A percentile compares a stretch with the other conserved stretches of the same genome.
Evolutionary conservation across 2,797 vertebrate genomes (phyloP).

Genomic region (Philypnodon macrostomus): DNA sequence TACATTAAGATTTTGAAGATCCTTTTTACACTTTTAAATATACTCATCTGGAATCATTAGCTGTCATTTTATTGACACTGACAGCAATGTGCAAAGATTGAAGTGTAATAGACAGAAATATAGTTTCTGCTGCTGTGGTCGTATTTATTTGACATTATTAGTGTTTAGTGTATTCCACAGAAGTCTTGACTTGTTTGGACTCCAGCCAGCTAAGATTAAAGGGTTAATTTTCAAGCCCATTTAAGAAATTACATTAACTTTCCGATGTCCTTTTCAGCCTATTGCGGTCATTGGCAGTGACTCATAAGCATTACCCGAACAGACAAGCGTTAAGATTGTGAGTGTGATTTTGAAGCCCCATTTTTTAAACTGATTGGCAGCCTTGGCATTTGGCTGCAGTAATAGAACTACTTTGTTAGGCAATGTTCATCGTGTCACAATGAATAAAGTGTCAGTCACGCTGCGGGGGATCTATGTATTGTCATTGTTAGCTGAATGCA

Average conservation of each 20-base stretch:
- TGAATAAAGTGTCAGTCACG: constrained; percentile 20
- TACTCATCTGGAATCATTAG: too few species aligned
- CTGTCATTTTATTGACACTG: too few species aligned
- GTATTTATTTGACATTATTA: too few species aligned
- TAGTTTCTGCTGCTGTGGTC: too few species aligned
- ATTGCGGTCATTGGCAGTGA: constrained; percentile 26
- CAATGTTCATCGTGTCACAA: constrained; percentile 24
- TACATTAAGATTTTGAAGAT: too few species aligned
- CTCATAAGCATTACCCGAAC: constrained; percentile 31
- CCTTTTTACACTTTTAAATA: too few species aligned
- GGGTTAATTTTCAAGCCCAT: constrained; percentile 33
- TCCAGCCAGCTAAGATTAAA: constrained; percentile 47
- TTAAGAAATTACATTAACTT: constrained; percentile 56
- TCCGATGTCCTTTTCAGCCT: constrained; percentile 53
- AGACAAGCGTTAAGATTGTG: constrained; percentile 36
- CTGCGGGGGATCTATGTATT: constrained; percentile 15
- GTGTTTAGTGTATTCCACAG: too few species aligned
- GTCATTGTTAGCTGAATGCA: constrained; percentile 27
- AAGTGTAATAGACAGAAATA: too few species aligned
- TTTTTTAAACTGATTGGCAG: constrained; percentile 53
- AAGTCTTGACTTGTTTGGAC: too few species aligned
- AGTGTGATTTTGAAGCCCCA: constrained; percentile 31
- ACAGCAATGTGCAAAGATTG: too few species aligned
- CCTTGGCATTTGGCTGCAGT: constrained; percentile 52
- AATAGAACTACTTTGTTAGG: constrained; percentile 24